A percentile compares a stretch with the other conserved stretches of the same genome.
These are phyloP conservation scores for Catharus fuscescens DNA, from an alignment of 2,113 vertebrate genomes.

Conservation along the genomic window DNA sequence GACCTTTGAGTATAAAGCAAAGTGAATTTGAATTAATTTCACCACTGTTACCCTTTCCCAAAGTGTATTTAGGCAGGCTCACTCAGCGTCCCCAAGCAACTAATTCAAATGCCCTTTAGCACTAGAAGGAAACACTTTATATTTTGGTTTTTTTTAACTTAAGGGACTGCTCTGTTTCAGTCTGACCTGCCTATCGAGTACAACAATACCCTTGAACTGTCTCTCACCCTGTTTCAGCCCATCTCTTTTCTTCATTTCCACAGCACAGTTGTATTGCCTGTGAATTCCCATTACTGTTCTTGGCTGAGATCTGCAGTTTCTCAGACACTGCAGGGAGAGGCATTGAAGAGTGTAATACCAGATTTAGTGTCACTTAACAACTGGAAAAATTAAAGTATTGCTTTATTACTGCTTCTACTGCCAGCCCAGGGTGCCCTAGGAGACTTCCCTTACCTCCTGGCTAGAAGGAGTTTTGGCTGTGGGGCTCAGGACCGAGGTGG, in stretches of 20 bases:
- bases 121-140: background rate
- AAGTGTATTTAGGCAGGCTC: background rate
- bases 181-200: background rate
- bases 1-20: background rate
- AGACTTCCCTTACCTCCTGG: background rate
- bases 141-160: background rate
- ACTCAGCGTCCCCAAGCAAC: background rate
- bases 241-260: background rate
- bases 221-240: conserved; percentile 15
- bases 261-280: background rate
- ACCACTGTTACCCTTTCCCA: background rate
- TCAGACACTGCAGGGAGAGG: background rate
- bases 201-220: conserved; percentile 31
- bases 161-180: background rate
- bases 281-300: conserved; percentile 33
- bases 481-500: accelerated
- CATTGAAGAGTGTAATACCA: background rate
- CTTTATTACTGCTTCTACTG: background rate
- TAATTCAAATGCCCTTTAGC: conserved; percentile 1
- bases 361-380: background rate
- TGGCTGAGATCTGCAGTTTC: background rate
- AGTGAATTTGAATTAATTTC: conserved; percentile 7
- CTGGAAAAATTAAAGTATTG: background rate
- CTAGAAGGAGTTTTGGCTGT: background rate
- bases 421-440: background rate